Evolutionary conservation across 2,888 invertebrate genomes (phyloP).

Genomic region (Parapristionchus giblindavisi): DNA sequence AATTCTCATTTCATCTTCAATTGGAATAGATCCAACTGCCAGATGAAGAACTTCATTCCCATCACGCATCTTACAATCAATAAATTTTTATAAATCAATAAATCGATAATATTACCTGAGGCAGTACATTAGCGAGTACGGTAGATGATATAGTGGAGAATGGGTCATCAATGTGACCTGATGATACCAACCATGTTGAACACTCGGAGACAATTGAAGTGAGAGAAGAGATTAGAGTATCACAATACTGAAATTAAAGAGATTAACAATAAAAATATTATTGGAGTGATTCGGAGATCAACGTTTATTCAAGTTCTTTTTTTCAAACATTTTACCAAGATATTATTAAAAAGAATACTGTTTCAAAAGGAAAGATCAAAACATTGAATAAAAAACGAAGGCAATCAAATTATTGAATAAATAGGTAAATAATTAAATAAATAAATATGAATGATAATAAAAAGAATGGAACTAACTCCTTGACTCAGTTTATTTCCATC

Average conservation of each 20-base stretch:
- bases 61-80: conserved; percentile 34
- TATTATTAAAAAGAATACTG: too few species aligned
- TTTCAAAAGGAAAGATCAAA: too few species aligned
- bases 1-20: conserved; percentile 23
- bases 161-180: conserved; percentile 26
- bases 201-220: conserved; percentile 17
- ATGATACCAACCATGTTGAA: conserved; percentile 33
- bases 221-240: conserved; percentile 19
- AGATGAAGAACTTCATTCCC: conserved; percentile 34
- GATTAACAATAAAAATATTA: neutral
- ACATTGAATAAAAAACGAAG: conserved; percentile 8
- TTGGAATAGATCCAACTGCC: conserved; percentile 23
- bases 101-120: conserved; percentile 1
- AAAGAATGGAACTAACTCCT: neutral
- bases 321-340: too few species aligned
- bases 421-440: neutral
- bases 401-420: neutral
- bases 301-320: too few species aligned
- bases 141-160: neutral
- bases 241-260: conserved; percentile 26
- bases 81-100: neutral
- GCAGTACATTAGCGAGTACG: conserved; percentile 8
- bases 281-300: too few species aligned
- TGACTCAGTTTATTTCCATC: conserved; percentile 33
- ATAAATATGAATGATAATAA: neutral